A percentile compares a stretch with the other conserved stretches of the same genome.
These are phyloP conservation scores for Gymnorhina tibicen DNA, from an alignment of 2,113 vertebrate species.

Conservation along the genomic window DNA sequence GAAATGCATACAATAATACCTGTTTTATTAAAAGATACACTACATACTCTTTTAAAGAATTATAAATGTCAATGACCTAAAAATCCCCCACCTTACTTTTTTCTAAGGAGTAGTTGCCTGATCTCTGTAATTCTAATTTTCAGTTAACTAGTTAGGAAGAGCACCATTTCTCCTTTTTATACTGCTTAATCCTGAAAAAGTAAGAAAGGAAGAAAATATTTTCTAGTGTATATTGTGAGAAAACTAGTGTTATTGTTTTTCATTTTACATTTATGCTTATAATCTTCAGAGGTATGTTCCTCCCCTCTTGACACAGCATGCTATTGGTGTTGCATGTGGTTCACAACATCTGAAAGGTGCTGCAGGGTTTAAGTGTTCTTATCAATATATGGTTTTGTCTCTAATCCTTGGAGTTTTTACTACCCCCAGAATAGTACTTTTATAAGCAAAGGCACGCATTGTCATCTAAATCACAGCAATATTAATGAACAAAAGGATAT, in stretches of 20 bases:
- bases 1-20: slow-evolving; percentile 14
- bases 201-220: background rate
- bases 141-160: slow-evolving; percentile 33
- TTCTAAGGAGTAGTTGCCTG: background rate
- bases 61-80: background rate
- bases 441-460: background rate
- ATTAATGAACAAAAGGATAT: background rate
- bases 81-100: background rate
- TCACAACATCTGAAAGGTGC: background rate
- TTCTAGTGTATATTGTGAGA: background rate
- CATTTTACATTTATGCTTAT: slow-evolving; percentile 36
- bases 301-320: background rate
- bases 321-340: background rate
- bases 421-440: background rate
- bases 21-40: background rate
- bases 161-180: slow-evolving; percentile 11
- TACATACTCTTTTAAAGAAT: slow-evolving; percentile 29
- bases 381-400: background rate
- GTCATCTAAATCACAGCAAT: background rate
- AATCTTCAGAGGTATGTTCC: background rate
- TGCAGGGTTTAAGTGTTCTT: background rate
- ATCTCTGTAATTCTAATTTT: slow-evolving; percentile 12
- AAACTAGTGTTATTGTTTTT: slow-evolving; percentile 3
- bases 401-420: background rate
- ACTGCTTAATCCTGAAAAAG: slow-evolving; percentile 22